Base-by-base conservation (phyloP, 2,888 invertebrate species). In the Eilema sororculum region DNA sequence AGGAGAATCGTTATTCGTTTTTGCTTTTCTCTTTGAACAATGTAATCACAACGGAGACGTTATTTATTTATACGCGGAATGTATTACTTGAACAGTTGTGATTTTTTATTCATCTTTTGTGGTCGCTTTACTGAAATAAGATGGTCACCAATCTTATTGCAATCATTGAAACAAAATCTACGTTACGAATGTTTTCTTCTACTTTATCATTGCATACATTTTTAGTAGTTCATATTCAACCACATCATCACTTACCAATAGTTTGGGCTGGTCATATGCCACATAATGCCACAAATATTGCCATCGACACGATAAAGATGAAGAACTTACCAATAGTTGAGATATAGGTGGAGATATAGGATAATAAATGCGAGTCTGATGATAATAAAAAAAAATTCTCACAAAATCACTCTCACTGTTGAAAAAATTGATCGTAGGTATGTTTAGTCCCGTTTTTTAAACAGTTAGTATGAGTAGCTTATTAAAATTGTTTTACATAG, bases 21-120 rank as follows among this genome's bases (percentile, higher is more conserved):
- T 56, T 64, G 28, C 22, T 8, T 24, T 28, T 69, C 57, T 65
- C 61, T 37, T n/a, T 16, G 20, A 61, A 65, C 60, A 56, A 28
- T 37, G 46, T 68, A 58, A 64, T 64, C 68, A 64, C 41, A 64
- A 64, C 41, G 22, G 3, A 13, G 24, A 25, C 25, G 58, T 58
- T 25, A 16, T 24, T 25, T 58, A 25, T 25, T 58, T 25, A 28
- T 58, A 25, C 8, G 25, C 57, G 8, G 1, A 24, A 52, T 5
- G n/a, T 16, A 16, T 52, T 52, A n/a, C 52, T 52, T 52, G 6
- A 52, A 52, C 3, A 9, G 2, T 52, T 52, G 52, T 52, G 52
- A n/a, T 52, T 52, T 52, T 28, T 52, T 52, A 52, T 52, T n/a
- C 52, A 52, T 52, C 8, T n/a, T 46, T 46, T 46, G 46, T 20